phyloP scores from a whole-genome alignment of 92 coral and sea anemone species.

The Zoanthus solanderi region DNA sequence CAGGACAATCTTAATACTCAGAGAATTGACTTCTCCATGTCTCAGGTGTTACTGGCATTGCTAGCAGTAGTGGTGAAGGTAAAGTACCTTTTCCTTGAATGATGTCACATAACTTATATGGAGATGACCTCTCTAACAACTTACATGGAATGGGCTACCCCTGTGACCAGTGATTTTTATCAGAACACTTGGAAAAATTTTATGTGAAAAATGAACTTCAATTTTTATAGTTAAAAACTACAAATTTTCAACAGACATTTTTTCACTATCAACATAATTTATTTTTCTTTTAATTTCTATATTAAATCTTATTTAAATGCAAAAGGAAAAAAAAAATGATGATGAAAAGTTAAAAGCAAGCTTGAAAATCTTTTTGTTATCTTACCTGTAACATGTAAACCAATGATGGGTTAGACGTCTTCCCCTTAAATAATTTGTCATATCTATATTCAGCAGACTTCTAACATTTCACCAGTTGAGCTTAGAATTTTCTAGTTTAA shows the following conservation, averaged over 20 bases:
- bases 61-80: no score
- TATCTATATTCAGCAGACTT: slow-evolving; percentile 5
- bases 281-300: neutral
- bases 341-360: slow-evolving; percentile 6
- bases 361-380: slow-evolving; percentile 12
- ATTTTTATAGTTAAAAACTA: neutral
- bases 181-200: no score
- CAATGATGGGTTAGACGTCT: slow-evolving; percentile 39
- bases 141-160: no score
- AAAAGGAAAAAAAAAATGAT: neutral
- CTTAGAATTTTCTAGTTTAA: neutral
- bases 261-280: neutral
- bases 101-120: no score
- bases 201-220: neutral
- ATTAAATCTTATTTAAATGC: neutral
- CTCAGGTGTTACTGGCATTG: no score
- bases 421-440: slow-evolving; percentile 39
- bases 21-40: no score
- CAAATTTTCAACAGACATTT: neutral
- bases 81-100: no score
- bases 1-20: no score
- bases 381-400: slow-evolving; percentile 45
- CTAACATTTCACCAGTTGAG: neutral
- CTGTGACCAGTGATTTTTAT: no score
- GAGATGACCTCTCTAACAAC: no score